Conservation (phyloP, 2,113 vertebrate genomes). For the Siphamia tubifer region DNA sequence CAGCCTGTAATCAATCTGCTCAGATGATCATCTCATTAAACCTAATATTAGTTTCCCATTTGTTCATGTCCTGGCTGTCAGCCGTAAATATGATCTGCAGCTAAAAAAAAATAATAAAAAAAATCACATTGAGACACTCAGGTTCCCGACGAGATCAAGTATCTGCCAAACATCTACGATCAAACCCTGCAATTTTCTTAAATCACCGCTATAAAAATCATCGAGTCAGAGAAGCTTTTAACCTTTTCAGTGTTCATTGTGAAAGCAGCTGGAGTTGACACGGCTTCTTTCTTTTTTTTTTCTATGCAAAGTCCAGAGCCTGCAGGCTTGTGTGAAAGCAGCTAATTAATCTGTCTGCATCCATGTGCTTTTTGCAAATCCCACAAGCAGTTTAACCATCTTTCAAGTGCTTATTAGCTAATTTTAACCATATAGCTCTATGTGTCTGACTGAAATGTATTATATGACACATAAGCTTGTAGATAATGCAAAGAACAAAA, state of each 20-base stretch:
- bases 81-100: slow-evolving; percentile 8
- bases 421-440: background rate
- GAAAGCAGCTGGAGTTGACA: slow-evolving; percentile 7
- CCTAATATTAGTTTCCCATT: slow-evolving; percentile 3
- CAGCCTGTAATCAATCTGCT: slow-evolving; percentile 8
- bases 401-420: background rate
- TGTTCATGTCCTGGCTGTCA: background rate
- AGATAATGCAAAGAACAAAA: too few relatives aligned
- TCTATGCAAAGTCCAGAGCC: background rate
- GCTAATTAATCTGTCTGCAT: slow-evolving; percentile 4
- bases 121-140: slow-evolving; percentile 34
- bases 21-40: slow-evolving; percentile 17
- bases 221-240: slow-evolving; percentile 43
- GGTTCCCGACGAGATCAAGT: slow-evolving; percentile 35
- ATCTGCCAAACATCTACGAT: slow-evolving; percentile 56
- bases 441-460: background rate
- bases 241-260: slow-evolving; percentile 27
- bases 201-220: slow-evolving; percentile 64
- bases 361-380: background rate
- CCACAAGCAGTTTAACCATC: background rate
- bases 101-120: slow-evolving; percentile 1
- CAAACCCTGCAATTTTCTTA: slow-evolving; percentile 65
- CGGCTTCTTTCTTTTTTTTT: slow-evolving; percentile 9
- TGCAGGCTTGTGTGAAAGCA: slow-evolving; percentile 4
- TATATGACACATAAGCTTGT: too few relatives aligned